Evolutionary conservation across 2,888 invertebrate species (phyloP), one percentile per base, ranked within the genome.

Genomic region (Cheilosia variabilis): DNA sequence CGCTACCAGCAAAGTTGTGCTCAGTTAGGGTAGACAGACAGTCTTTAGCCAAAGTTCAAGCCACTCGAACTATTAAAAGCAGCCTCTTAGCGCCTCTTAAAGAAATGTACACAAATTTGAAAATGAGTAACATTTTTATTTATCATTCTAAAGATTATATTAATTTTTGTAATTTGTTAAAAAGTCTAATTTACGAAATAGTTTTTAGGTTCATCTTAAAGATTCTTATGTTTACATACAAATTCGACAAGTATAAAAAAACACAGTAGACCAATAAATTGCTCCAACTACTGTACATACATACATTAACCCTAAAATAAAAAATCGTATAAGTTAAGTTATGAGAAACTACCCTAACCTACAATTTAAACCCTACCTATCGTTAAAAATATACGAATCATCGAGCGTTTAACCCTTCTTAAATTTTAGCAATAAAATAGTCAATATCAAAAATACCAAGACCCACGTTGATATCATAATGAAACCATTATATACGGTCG

Each of bases 381-480:
- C 65, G 47, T 55, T 62, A 68, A 19, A 41, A 41, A 71, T 71
- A 69, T 19, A 60, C 10, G 4, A 37, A 52, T 55, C 31, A 63
- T 62, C 3, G 31, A 17, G 41, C n/a, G 34, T 10, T 93, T 94
- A 96, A 87, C 96, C 96, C 92, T 97, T 97, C 91, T 96, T 97
- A 89, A 97, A 97, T 91, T 97, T 97, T 52, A 97, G 93, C 77
- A 96, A 91, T 31, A 96, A 91, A 88, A 97, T 95, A 90, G 96
- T 96, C 15, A 95, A 91, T 1, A 95, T 95, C 78, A 96, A 92
- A 89, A 97, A 97, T 10, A 97, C 92, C 0, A 95, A 92, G 24
- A 97, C 97, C 98, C 98, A 98, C 4, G 95, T 91, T 0, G 94
- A 91, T 0, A 96, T 96, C 2, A 97, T 95, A 1, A 97, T 92